phyloP scores from a whole-genome alignment of 2,888 invertebrate genomes.

The Plusia festucae region DNA sequence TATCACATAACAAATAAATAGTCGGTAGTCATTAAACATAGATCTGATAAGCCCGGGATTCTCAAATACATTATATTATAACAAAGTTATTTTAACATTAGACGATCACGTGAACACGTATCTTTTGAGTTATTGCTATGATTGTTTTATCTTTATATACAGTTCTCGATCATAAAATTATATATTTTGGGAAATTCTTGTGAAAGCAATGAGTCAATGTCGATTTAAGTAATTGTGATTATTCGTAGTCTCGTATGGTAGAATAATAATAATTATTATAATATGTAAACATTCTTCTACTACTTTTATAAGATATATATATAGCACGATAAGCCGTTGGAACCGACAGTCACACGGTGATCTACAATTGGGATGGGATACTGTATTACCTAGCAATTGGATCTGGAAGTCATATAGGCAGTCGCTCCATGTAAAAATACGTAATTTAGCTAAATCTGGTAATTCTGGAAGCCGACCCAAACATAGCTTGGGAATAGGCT shows the following conservation, averaged over 20 bases:
- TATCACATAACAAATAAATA: neutral
- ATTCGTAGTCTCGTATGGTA: neutral
- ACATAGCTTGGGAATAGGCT: no score
- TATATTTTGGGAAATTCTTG: neutral
- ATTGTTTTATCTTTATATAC: constrained; percentile 1
- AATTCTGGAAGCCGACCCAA: no score
- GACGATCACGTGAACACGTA: neutral
- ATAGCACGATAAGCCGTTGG: no score
- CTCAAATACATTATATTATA: neutral
- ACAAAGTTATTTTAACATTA: constrained; percentile 1
- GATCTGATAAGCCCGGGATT: neutral
- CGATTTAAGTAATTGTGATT: neutral
- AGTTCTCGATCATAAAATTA: neutral
- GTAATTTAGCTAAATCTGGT: no score
- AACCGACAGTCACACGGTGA: no score
- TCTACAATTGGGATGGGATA: no score
- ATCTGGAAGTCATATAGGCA: no score
- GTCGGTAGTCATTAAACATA: neutral
- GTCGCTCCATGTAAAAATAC: no score
- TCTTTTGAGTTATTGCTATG: constrained; percentile 1
- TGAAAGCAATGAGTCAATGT: neutral
- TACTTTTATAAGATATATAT: no score
- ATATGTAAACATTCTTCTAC: no score
- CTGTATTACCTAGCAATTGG: no score
- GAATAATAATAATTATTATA: no score